A percentile compares a stretch with the other conserved stretches of the same genome.
These are phyloP conservation scores for Pseudomyrmex pallidus DNA, from an alignment of 1,140 invertebrate genomes.

Conservation along the genomic window DNA sequence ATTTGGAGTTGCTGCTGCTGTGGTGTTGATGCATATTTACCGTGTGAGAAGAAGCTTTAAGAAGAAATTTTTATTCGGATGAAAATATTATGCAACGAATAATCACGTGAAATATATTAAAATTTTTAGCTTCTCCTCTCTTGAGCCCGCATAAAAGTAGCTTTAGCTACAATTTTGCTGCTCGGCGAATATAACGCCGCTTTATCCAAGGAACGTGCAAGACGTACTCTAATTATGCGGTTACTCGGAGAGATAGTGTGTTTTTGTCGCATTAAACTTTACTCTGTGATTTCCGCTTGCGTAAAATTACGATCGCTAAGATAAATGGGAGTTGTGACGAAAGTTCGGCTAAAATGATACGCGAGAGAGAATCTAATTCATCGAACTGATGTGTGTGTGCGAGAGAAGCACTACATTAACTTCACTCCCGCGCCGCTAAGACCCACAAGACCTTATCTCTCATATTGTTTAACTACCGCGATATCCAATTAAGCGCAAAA, in stretches of 20 bases:
- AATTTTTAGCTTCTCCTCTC: not conserved
- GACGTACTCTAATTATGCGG: conserved; percentile 13
- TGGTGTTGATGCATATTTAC: not conserved
- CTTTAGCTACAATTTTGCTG: not conserved
- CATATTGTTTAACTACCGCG: not conserved
- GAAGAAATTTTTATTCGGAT: not conserved
- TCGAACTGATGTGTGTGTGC: conserved; percentile 30
- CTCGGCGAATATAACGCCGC: not conserved
- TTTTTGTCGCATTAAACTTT: conserved; percentile 55
- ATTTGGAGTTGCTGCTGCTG: not conserved
- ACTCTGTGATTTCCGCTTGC: conserved; percentile 27
- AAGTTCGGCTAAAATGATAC: conserved; percentile 49
- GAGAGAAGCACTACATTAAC: not conserved
- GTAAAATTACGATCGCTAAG: conserved; percentile 22
- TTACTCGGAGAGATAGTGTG: not conserved
- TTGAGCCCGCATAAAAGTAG: not conserved
- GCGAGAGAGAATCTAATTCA: conserved; percentile 36
- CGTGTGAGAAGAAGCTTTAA: not conserved
- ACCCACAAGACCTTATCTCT: conserved; percentile 20
- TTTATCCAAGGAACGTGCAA: conserved; percentile 19
- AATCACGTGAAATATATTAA: not conserved
- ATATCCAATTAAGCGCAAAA: conserved; percentile 13
- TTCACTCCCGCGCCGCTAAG: not conserved
- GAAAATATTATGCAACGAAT: conserved; percentile 2
- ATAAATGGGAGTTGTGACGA: conserved; percentile 39